Evolutionary conservation across 92 coral and sea anemone genomes (phyloP).

Genomic region (Anthopleura xanthogrammica): DNA sequence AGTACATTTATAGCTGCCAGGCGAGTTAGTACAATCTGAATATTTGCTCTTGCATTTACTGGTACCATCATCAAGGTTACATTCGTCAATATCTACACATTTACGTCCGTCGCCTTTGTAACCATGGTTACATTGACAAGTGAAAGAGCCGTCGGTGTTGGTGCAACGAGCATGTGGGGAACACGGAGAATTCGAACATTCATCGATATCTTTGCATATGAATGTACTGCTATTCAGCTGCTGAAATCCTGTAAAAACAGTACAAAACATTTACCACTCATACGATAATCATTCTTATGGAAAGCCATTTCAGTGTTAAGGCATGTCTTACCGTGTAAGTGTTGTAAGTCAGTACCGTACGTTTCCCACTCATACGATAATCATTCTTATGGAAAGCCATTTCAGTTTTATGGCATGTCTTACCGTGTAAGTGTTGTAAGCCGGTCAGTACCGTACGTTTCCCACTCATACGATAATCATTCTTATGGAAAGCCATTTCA

Average conservation of each 20-base stretch:
- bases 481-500: too few relatives aligned
- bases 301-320: too few relatives aligned
- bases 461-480: too few relatives aligned
- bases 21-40: slow-evolving; percentile 15
- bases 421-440: too few relatives aligned
- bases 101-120: slow-evolving; percentile 20
- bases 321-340: too few relatives aligned
- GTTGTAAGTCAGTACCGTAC: too few relatives aligned
- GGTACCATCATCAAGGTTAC: slow-evolving; percentile 15
- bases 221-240: background rate
- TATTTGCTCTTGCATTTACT: background rate
- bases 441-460: too few relatives aligned
- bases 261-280: background rate
- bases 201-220: slow-evolving; percentile 20
- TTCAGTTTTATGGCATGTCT: too few relatives aligned
- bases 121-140: slow-evolving; percentile 20
- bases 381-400: too few relatives aligned
- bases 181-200: slow-evolving; percentile 11
- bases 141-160: slow-evolving; percentile 23
- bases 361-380: too few relatives aligned
- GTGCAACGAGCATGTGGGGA: slow-evolving; percentile 11
- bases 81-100: slow-evolving; percentile 31
- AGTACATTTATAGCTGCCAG: slow-evolving; percentile 12
- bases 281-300: too few relatives aligned
- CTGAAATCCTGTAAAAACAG: background rate